These are phyloP conservation scores for Myotis planiceps DNA, from an alignment of 2,797 vertebrate genomes.

Conservation along the genomic window DNA sequence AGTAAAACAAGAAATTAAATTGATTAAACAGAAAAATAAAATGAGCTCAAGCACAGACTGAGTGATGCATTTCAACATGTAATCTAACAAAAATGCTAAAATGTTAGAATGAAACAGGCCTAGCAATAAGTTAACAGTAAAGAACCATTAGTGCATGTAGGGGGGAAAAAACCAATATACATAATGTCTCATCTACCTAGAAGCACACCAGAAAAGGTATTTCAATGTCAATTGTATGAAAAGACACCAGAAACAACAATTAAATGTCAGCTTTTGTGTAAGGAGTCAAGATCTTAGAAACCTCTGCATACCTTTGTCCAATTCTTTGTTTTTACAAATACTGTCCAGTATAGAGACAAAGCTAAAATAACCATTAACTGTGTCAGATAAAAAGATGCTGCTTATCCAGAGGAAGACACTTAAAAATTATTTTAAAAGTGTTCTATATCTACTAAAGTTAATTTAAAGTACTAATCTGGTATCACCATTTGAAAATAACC, in stretches of 20 bases:
- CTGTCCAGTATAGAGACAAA: neutral
- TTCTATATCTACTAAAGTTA: constrained; percentile 22
- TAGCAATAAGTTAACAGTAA: constrained; percentile 92
- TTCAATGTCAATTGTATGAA: constrained; percentile 60
- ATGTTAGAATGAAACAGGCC: constrained; percentile 94
- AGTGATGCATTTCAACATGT: constrained; percentile 94
- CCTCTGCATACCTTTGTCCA: constrained; percentile 32
- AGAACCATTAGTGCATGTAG: constrained; percentile 95
- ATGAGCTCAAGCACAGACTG: constrained; percentile 95
- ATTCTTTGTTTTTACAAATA: constrained; percentile 43
- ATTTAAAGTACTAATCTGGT: constrained; percentile 24
- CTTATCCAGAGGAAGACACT: neutral
- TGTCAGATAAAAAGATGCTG: neutral
- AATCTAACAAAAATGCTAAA: constrained; percentile 91
- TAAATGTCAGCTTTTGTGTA: constrained; percentile 79
- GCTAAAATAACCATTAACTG: constrained; percentile 43
- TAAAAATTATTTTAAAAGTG: constrained; percentile 36
- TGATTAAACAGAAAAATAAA: constrained; percentile 89
- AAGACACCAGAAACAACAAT: constrained; percentile 82
- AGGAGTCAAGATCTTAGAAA: constrained; percentile 42
- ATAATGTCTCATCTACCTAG: constrained; percentile 93
- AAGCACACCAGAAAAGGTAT: constrained; percentile 40
- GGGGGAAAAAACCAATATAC: constrained; percentile 90
- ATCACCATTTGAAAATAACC: constrained; percentile 40
- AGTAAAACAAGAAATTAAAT: constrained; percentile 92